A percentile compares a stretch with the other conserved stretches of the same genome.
Evolutionary conservation across 1,140 invertebrate genomes (phyloP).

Genomic region (Drosophila kikkawai): DNA sequence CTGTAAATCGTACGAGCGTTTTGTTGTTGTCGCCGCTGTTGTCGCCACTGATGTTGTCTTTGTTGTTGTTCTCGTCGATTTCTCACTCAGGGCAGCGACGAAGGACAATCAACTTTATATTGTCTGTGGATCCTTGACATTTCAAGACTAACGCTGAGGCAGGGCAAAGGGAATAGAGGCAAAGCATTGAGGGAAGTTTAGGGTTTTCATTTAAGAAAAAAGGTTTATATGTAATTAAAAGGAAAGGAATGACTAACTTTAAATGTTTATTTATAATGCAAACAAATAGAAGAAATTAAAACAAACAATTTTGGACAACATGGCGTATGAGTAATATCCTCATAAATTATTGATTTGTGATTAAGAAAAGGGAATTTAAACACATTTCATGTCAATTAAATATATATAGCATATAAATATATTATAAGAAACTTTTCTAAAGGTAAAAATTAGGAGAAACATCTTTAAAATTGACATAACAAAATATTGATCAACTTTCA

Average conservation of each 20-base stretch:
- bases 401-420: too few species aligned
- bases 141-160: slow-evolving; percentile 6
- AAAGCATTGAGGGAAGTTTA: not conserved
- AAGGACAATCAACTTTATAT: slow-evolving; percentile 47
- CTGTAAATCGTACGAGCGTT: slow-evolving; percentile 37
- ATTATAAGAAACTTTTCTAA: not conserved
- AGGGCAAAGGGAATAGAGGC: not conserved
- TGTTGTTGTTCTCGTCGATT: slow-evolving; percentile 20
- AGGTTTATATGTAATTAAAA: not conserved
- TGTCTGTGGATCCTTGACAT: slow-evolving; percentile 40
- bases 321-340: slow-evolving; percentile 7
- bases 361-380: too few species aligned
- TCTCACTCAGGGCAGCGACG: slow-evolving; percentile 39
- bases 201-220: not conserved
- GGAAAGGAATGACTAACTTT: not conserved
- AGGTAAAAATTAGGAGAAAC: not conserved
- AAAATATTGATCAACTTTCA: not conserved
- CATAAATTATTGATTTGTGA: not conserved
- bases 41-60: not conserved
- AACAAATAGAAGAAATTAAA: not conserved
- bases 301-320: not conserved
- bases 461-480: not conserved
- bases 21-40: slow-evolving; percentile 18
- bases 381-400: not conserved
- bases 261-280: not conserved